phyloP scores from a whole-genome alignment of 2,113 vertebrate species.

The Rynchops niger region DNA sequence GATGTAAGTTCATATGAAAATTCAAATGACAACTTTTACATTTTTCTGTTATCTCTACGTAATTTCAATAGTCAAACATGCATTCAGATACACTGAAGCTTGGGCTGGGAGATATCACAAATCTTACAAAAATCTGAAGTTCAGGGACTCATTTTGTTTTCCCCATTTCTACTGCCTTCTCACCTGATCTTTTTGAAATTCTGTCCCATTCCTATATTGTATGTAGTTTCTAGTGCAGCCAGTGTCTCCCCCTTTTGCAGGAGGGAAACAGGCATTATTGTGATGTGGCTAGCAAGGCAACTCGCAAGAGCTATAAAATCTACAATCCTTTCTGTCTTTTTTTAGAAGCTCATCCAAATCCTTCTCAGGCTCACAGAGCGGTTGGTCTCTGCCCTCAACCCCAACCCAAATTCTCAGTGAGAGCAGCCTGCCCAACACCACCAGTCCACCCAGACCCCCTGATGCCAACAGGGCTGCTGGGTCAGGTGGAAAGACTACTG shows the following conservation, averaged over 20 bases:
- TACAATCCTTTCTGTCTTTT: not conserved
- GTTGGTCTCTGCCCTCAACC: not conserved
- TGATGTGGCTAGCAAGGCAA: not conserved
- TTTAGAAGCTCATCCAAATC: not conserved
- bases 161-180: not conserved
- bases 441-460: fast-evolving
- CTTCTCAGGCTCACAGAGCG: not conserved
- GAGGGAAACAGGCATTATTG: not conserved
- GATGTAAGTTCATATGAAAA: not conserved
- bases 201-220: not conserved
- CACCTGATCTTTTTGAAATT: not conserved
- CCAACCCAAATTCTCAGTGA: not conserved
- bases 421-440: not conserved
- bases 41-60: not conserved
- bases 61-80: not conserved
- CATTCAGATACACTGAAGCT: not conserved
- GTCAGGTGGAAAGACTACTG: not conserved
- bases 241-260: not conserved
- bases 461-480: not conserved
- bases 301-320: not conserved
- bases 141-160: not conserved
- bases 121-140: not conserved
- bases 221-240: not conserved
- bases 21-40: not conserved
- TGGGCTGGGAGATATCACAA: not conserved